Conservation (phyloP, 2,888 invertebrate genomes). For the Eubasilissa splendida region DNA sequence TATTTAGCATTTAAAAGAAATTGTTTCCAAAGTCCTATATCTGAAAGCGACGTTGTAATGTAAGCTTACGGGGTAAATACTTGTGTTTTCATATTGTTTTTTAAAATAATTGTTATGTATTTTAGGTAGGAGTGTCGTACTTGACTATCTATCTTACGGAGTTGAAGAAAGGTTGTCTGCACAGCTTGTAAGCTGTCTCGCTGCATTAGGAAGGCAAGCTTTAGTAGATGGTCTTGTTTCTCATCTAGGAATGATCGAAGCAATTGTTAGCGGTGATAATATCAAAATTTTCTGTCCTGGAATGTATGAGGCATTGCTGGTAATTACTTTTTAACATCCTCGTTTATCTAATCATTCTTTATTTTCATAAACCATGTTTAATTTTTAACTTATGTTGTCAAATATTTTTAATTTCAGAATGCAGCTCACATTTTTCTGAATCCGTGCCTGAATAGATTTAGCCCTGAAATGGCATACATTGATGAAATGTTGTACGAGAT, state of each 20-base stretch:
- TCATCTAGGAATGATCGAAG: conserved; percentile 61
- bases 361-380: not conserved
- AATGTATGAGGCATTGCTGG: conserved; percentile 55
- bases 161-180: conserved; percentile 68
- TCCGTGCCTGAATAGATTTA: conserved; percentile 44
- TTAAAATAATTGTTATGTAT: not conserved
- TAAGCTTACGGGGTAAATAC: not conserved
- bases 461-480: conserved; percentile 51
- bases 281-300: conserved; percentile 47
- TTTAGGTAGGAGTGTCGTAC: conserved; percentile 69
- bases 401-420: conserved; percentile 49
- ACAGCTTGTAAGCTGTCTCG: conserved; percentile 69
- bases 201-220: conserved; percentile 67
- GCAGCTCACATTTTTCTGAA: conserved; percentile 51
- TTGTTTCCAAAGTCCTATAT: too few relatives aligned
- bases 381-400: not conserved
- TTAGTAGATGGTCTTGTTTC: conserved; percentile 66
- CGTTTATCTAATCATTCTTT: not conserved
- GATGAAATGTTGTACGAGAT: conserved; percentile 66
- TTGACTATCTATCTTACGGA: conserved; percentile 70
- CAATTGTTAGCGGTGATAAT: conserved; percentile 44
- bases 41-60: too few relatives aligned
- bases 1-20: too few relatives aligned
- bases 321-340: conserved; percentile 28
- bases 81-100: not conserved